Conservation (phyloP, 2,113 vertebrate genomes). For the Atractosteus spatula region DNA sequence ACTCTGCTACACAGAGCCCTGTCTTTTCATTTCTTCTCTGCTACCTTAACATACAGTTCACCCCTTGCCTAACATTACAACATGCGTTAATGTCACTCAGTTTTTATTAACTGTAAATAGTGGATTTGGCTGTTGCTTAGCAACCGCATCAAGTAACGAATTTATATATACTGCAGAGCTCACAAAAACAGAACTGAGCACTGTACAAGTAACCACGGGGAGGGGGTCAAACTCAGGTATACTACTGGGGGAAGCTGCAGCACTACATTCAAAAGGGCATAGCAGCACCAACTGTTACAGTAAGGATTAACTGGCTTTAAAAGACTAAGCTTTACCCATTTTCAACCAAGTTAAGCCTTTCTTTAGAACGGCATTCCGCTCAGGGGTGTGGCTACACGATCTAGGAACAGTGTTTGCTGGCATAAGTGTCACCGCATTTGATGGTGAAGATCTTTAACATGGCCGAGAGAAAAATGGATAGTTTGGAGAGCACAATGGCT, state of each 20-base stretch:
- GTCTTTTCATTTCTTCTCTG: conserved; percentile 15
- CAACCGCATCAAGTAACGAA: conserved; percentile 51
- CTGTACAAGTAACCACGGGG: neutral
- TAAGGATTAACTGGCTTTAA: neutral
- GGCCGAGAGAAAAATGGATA: too few species aligned
- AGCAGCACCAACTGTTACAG: neutral
- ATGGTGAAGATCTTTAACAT: too few species aligned
- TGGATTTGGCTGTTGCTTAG: conserved; percentile 52
- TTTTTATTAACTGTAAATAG: conserved; percentile 67
- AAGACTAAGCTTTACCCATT: conserved; percentile 10
- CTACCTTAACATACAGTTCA: conserved; percentile 46
- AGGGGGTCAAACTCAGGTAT: neutral
- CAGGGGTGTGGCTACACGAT: neutral
- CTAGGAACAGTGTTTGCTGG: too few species aligned
- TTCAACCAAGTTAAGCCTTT: neutral
- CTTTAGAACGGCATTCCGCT: too few species aligned
- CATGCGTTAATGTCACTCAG: conserved; percentile 57
- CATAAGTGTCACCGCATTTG: too few species aligned
- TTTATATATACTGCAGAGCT: conserved; percentile 16
- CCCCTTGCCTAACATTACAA: conserved; percentile 46
- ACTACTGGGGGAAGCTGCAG: neutral
- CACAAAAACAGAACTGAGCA: conserved; percentile 14
- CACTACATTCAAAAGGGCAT: conserved; percentile 5
- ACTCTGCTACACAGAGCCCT: conserved; percentile 1
- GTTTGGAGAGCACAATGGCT: too few species aligned